These are phyloP conservation scores for Drosophila macrospina DNA, from an alignment of 2,888 invertebrate genomes.

Conservation along the genomic window DNA sequence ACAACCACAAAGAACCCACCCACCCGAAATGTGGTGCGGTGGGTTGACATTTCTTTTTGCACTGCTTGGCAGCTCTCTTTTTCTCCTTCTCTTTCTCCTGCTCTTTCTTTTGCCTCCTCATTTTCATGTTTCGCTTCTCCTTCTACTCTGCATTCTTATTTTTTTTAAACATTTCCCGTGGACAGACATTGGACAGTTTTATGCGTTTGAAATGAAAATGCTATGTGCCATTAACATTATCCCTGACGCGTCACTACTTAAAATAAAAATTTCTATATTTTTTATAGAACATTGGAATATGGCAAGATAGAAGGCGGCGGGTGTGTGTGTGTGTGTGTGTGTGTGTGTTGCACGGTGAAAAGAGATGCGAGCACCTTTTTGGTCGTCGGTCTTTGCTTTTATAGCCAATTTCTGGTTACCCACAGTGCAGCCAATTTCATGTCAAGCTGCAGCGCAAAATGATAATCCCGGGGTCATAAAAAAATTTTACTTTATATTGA, in stretches of 20 bases:
- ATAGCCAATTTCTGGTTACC: slow-evolving; percentile 80
- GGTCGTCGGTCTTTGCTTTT: slow-evolving; percentile 70
- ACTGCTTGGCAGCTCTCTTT: slow-evolving; percentile 29
- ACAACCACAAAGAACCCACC: slow-evolving; percentile 59
- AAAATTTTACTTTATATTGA: slow-evolving; percentile 81
- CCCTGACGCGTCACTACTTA: slow-evolving; percentile 81
- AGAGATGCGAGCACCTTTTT: slow-evolving; percentile 65
- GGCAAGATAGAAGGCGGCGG: neutral
- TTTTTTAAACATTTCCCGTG: slow-evolving; percentile 55
- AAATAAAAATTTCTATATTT: slow-evolving; percentile 79
- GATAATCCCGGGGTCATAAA: slow-evolving; percentile 81
- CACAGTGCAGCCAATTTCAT: slow-evolving; percentile 80
- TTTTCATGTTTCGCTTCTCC: slow-evolving; percentile 1
- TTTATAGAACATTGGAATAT: slow-evolving; percentile 55
- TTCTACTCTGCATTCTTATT: no score
- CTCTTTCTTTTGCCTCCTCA: no score
- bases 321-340: neutral
- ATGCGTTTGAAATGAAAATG: slow-evolving; percentile 80
- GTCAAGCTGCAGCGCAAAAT: slow-evolving; percentile 77
- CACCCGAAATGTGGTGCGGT: slow-evolving; percentile 23
- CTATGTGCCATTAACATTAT: slow-evolving; percentile 82
- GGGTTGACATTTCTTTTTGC: slow-evolving; percentile 47
- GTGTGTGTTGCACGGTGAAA: slow-evolving; percentile 18
- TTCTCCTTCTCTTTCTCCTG: neutral
- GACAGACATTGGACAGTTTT: slow-evolving; percentile 69